Evolutionary conservation across 2,888 invertebrate genomes (phyloP), one percentile per base, ranked within the genome.

Genomic region (Sesia apiformis): DNA sequence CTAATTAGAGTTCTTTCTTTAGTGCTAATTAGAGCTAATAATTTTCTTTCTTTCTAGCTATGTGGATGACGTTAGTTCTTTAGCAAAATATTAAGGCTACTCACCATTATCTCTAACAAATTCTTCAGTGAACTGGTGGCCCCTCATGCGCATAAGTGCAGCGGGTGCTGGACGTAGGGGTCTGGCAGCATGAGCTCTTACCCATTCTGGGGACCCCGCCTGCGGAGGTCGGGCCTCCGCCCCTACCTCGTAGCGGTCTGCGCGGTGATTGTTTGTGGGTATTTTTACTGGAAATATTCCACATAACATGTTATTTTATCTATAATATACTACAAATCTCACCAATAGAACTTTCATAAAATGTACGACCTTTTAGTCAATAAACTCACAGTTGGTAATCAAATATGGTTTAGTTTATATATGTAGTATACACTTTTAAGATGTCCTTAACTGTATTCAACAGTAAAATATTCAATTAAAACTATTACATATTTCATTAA

Each of bases 191-290:
- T 90, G 68, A 4, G 84, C 83, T 0, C 84, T 69, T 50, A 90
- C 84, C 84, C 89, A 90, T 0, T 88, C 84, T 4, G 88, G 89
- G 0, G 84, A 81, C 0, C 90, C 90, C n/a, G 79, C 80, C 58
- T 90, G 90, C 0, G 87, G 80, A 0, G 87, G 71, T 1, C 83
- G 72, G 2, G 76, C 74, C 67, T 89, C 90, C 23, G 89, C 82
- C 0, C 88, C 82, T 6, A 90, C 60, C 70, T 90, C 90, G 79
- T 90, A 90, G 4, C 90, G 81, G 62, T 90, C 90, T 52, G 87
- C 82, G 0, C 90, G 79, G 65, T 90, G 90, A 40, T 87, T 84
- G 78, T 90, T 90, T 65, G 90, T 90, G 2, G 89, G 84, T 39
- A 87, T 77, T 75, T 90, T 90, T 64, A 86, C 90, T 90, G 68